Conservation (phyloP, 2,113 vertebrate genomes). For the Aegypius monachus region DNA sequence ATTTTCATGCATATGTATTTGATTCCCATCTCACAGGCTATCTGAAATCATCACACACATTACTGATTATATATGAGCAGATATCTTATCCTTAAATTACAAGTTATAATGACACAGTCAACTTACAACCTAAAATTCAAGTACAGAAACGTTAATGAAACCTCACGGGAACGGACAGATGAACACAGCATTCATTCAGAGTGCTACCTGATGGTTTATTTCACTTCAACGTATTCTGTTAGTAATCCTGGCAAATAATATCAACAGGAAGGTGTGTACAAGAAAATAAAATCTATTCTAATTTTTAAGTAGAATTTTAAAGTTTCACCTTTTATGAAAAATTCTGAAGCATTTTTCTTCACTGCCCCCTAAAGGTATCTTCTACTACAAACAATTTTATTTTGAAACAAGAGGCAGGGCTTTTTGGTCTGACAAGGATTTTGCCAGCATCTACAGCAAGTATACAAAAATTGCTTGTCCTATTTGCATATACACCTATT, state of each 20-base stretch:
- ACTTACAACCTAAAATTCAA: background rate
- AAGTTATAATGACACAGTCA: background rate
- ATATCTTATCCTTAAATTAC: background rate
- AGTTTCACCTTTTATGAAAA: background rate
- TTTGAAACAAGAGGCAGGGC: background rate
- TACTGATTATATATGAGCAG: accelerated
- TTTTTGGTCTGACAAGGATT: background rate
- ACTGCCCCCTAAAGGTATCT: background rate
- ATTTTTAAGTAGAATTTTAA: background rate
- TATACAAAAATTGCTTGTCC: background rate
- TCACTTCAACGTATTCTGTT: background rate
- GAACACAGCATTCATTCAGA: background rate
- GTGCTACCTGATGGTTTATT: background rate
- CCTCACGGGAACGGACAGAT: accelerated
- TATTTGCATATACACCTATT: background rate
- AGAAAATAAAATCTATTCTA: background rate
- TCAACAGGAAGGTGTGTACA: accelerated
- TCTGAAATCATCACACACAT: background rate
- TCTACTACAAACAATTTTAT: background rate
- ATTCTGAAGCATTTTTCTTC: background rate
- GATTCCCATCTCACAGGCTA: background rate
- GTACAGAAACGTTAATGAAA: background rate
- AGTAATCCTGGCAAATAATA: background rate
- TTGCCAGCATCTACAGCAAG: background rate
- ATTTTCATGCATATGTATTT: background rate